Base-by-base conservation (phyloP, 2,797 vertebrate species). In the Taeniopygia guttata region DNA sequence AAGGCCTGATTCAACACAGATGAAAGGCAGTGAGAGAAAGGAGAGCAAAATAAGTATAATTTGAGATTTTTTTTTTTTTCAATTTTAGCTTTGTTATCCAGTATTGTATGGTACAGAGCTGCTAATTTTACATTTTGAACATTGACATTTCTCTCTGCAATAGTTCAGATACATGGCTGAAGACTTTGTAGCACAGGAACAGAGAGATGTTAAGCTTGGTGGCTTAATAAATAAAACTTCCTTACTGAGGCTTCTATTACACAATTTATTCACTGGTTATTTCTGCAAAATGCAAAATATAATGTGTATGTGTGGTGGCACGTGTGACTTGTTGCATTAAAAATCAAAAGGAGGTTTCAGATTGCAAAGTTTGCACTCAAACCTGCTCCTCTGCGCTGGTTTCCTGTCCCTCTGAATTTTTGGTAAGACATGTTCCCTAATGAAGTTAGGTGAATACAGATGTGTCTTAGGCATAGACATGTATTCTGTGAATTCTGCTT, bases 271-370 rank as follows among this genome's bases (percentile, higher is more conserved):
- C 30, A 15, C 52, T 23, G 48, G 12, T 18, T 89, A 42, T 89
- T 92, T 92, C 78, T 75, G 29, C 22, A 89, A 82, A 34, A 91
- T 69, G 22, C 46, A 77, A 96, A 96, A 84, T 78, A 13, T 7
- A 69, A 42, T 10, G 9, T 27, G 18, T 12, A 40, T 67, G 13
- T n/a, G 79, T 94, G 68, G 54, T 60, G 56, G 49, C 46, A 54
- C 17, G 3, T 17, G 32, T 0, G 18, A 89, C 69, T 82, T 83
- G 8, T 34, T 34, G 20, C 30, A 42, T 38, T 78, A 34, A 64
- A 80, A 60, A 48, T 62, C 48, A 74, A 96, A 96, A 88, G 26
- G 54, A 84, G 30, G 13, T 91, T 91, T 94, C 48, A 70, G 45
- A 43, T 14, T 46, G 32, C 34, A 77, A 34, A 56, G 1, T 54